These are phyloP conservation scores for Micropterix aruncella DNA, from an alignment of 2,888 invertebrate species.

Conservation along the genomic window DNA sequence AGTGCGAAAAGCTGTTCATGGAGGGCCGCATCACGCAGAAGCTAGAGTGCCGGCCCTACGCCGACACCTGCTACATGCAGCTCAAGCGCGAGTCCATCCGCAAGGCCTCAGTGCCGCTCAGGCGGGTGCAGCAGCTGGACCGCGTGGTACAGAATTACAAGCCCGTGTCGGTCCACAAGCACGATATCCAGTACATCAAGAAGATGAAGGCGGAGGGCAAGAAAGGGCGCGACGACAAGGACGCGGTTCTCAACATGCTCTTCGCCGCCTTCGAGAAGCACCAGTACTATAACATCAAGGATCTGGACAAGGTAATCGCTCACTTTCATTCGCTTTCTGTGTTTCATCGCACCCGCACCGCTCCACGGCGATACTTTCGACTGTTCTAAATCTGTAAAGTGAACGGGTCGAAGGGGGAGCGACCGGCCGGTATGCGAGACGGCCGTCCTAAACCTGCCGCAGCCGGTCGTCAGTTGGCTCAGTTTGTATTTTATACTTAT, in stretches of 20 bases:
- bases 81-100: slow-evolving; percentile 78
- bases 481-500: no score
- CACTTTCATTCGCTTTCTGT: no score
- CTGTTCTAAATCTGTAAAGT: no score
- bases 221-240: slow-evolving; percentile 91
- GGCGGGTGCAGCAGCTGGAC: slow-evolving; percentile 77
- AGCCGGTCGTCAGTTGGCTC: no score
- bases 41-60: slow-evolving; percentile 83
- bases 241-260: slow-evolving; percentile 87
- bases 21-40: slow-evolving; percentile 95
- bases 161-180: slow-evolving; percentile 83
- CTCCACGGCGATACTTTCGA: no score
- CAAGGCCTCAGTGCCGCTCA: slow-evolving; percentile 73
- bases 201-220: slow-evolving; percentile 91
- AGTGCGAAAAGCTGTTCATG: slow-evolving; percentile 73
- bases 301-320: slow-evolving; percentile 55
- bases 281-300: slow-evolving; percentile 98
- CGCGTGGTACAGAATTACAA: slow-evolving; percentile 83
- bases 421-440: no score
- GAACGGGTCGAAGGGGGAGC: no score
- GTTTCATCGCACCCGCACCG: no score
- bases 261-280: slow-evolving; percentile 99
- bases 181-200: slow-evolving; percentile 82
- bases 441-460: no score
- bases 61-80: slow-evolving; percentile 80